A percentile compares a stretch with the other conserved stretches of the same genome.
These are phyloP conservation scores for Ptychodera flava DNA, from an alignment of 35 echinoderm and acorn worm species.

Conservation along the genomic window DNA sequence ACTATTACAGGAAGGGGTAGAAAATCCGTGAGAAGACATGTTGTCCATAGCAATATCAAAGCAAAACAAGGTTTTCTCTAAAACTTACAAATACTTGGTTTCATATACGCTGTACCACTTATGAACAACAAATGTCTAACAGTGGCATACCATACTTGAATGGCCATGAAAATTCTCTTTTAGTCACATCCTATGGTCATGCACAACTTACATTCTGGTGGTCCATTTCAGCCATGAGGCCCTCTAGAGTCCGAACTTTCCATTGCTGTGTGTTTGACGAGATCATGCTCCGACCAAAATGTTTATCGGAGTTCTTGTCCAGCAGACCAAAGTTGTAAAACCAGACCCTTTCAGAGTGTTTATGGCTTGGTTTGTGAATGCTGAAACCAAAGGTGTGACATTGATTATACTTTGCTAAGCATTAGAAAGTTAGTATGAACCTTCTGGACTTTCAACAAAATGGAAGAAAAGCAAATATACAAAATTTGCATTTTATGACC, in stretches of 20 bases:
- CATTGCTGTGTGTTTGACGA: neutral
- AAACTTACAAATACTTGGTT: neutral
- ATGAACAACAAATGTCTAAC: too few species aligned
- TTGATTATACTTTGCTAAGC: too few species aligned
- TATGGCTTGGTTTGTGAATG: neutral
- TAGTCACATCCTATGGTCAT: too few species aligned
- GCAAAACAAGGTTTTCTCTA: neutral
- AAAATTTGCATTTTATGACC: too few species aligned
- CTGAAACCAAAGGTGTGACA: too few species aligned
- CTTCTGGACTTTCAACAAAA: too few species aligned
- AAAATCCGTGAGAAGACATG: neutral
- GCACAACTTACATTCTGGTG: neutral
- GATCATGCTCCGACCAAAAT: neutral
- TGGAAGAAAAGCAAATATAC: too few species aligned
- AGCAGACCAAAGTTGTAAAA: neutral
- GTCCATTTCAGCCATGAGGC: neutral
- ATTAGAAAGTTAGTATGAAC: too few species aligned
- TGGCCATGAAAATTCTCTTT: too few species aligned
- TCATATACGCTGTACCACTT: neutral
- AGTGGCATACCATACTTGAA: too few species aligned
- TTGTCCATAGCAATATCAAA: neutral
- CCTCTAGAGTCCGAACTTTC: neutral
- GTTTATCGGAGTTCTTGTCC: neutral
- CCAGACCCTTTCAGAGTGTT: neutral
- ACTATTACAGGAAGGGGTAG: neutral